Base-by-base conservation (phyloP, 2,888 invertebrate species). In the Griposia aprilina region DNA sequence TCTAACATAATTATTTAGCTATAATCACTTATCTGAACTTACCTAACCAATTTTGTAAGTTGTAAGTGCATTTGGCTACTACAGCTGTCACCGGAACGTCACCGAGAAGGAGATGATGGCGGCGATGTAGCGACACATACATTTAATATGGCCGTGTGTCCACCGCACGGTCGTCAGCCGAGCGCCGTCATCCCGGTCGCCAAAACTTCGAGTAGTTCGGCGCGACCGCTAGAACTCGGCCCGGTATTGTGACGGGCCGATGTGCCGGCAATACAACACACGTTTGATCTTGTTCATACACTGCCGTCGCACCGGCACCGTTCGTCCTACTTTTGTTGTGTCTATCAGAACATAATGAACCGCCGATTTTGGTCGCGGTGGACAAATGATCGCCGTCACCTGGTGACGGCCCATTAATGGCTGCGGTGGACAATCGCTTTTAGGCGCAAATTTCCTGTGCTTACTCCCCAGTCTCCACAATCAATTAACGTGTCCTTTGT, bases 401-500 rank as follows among this genome's bases (percentile, higher is more conserved):
- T 17, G 17, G 41, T 59, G n/a, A n/a, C 41, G 5, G 41, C 23
- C 15, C 36, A 15, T 8, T n/a, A 11, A 23, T n/a, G 1, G 36
- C 26, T 30, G 23, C 13, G 15, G 36, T 41, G 23, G 36, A n/a
- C 36, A 63, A 8, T 36, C 36, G 41, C 17, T 1, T 3, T 26
- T 17, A 60, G 52, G 36, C 8, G 36, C 4, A 6, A 50, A 74
- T 55, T 68, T 75, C 26, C 55, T 41, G 11, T 48, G 23, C 55
- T 26, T 26, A 50, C 60, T 69, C 50, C 62, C 20, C 13, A 62
- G 50, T 73, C 17, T 69, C 62, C 17, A 80, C 66, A 80, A 67
- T 80, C 74, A 80, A 83, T 72, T 81, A 76, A 67, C 62, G 55
- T 55, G 66, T 71, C 85, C 76, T 79, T 81, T 77, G 81, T 84